Conservation (phyloP, 2,797 vertebrate species). For the Coregonus sp. region DNA sequence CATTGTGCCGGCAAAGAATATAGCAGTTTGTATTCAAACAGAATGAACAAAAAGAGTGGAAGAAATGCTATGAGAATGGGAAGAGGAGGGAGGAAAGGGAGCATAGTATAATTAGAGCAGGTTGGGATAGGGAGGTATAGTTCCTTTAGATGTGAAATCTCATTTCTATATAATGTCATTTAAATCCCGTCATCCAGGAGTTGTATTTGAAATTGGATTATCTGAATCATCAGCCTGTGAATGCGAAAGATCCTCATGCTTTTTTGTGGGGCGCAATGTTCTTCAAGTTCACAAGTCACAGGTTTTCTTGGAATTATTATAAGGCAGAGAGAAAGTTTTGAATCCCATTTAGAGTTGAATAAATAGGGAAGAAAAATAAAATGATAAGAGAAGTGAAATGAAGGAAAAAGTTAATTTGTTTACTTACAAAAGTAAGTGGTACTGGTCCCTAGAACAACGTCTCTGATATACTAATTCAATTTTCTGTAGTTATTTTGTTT, state of each 20-base stretch:
- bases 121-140: slow-evolving; percentile 70
- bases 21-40: slow-evolving; percentile 67
- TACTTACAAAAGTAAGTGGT: slow-evolving; percentile 2
- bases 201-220: slow-evolving; percentile 77
- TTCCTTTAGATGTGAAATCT: slow-evolving; percentile 74
- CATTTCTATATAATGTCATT: slow-evolving; percentile 80
- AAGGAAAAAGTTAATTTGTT: background rate
- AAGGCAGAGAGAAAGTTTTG: slow-evolving; percentile 53
- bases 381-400: slow-evolving; percentile 35
- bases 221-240: slow-evolving; percentile 73
- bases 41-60: slow-evolving; percentile 70
- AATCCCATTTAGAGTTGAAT: slow-evolving; percentile 69
- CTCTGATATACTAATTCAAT: background rate
- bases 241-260: slow-evolving; percentile 63
- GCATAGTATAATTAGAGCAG: slow-evolving; percentile 65
- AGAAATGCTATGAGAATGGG: slow-evolving; percentile 46
- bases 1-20: slow-evolving; percentile 70
- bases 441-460: slow-evolving; percentile 38
- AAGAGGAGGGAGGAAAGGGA: slow-evolving; percentile 35
- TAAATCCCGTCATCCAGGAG: slow-evolving; percentile 76
- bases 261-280: slow-evolving; percentile 49
- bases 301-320: slow-evolving; percentile 59
- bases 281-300: slow-evolving; percentile 59
- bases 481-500: background rate
- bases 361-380: slow-evolving; percentile 37